Conservation (phyloP, 2,888 invertebrate genomes). For the Tricholauxania praeusta region DNA sequence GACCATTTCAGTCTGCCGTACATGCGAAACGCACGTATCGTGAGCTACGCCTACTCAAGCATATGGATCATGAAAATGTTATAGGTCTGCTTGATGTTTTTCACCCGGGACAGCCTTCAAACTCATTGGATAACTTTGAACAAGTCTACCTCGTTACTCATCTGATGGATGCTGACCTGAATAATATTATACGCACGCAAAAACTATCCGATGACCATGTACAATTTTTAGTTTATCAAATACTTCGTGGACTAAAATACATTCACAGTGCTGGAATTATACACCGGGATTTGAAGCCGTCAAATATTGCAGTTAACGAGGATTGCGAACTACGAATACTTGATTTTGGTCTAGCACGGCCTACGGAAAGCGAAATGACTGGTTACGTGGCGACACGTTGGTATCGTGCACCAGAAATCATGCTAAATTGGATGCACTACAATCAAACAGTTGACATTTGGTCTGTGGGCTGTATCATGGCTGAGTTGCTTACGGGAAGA, state of each 20-base stretch:
- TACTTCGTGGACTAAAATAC: conserved; percentile 97
- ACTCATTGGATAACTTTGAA: conserved; percentile 83
- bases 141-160: conserved; percentile 98
- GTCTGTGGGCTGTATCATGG: conserved; percentile 99
- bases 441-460: conserved; percentile 99
- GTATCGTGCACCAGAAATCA: conserved; percentile 99
- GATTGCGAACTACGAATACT: conserved; percentile 98
- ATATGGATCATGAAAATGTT: conserved; percentile 99
- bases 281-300: conserved; percentile 97
- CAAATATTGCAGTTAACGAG: conserved; percentile 99
- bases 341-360: conserved; percentile 97
- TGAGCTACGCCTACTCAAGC: conserved; percentile 94
- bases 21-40: conserved; percentile 98
- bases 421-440: conserved; percentile 99
- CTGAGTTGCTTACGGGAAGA: conserved; percentile 92
- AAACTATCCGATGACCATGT: conserved; percentile 98
- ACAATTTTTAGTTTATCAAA: conserved; percentile 98
- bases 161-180: conserved; percentile 98
- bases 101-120: conserved; percentile 81
- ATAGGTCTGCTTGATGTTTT: conserved; percentile 93
- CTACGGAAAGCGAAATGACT: conserved; percentile 99
- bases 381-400: conserved; percentile 95
- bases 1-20: conserved; percentile 90
- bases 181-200: conserved; percentile 98
- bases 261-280: conserved; percentile 99